These are phyloP conservation scores for Ptilorrhoa leucosticta DNA, from an alignment of 2,113 vertebrate genomes.

Conservation along the genomic window DNA sequence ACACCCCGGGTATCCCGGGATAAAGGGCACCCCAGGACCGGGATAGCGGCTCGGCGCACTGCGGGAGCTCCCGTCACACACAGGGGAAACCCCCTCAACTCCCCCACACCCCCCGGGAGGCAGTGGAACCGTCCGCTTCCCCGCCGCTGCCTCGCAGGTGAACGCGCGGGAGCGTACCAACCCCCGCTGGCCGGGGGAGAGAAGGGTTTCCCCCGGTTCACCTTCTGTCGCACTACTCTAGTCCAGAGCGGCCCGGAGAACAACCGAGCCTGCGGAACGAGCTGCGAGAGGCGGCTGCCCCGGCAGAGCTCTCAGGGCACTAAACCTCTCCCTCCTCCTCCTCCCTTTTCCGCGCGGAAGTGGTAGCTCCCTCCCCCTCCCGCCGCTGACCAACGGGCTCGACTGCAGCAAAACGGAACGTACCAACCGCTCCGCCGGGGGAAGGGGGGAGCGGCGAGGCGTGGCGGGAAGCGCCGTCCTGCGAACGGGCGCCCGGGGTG, in stretches of 20 bases:
- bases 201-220: background rate
- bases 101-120: rapidly evolving
- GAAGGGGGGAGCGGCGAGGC: background rate
- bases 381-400: background rate
- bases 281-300: too few relatives aligned
- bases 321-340: background rate
- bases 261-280: rapidly evolving
- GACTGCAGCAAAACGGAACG: constrained; percentile 73
- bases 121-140: constrained; percentile 3
- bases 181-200: background rate
- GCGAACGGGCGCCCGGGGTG: background rate
- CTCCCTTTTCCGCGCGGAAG: background rate
- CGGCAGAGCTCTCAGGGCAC: background rate
- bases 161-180: constrained; percentile 20
- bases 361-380: constrained; percentile 32
- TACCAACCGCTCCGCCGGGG: constrained; percentile 63
- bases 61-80: background rate
- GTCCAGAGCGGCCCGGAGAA: too few relatives aligned
- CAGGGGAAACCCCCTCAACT: background rate
- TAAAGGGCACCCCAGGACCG: background rate
- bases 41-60: background rate
- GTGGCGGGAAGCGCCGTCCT: background rate
- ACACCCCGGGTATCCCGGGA: too few relatives aligned
- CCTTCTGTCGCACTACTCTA: background rate
- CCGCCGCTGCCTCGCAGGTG: constrained; percentile 28